These are phyloP conservation scores for Notolabrus celidotus DNA, from an alignment of 2,797 vertebrate species.

Conservation along the genomic window DNA sequence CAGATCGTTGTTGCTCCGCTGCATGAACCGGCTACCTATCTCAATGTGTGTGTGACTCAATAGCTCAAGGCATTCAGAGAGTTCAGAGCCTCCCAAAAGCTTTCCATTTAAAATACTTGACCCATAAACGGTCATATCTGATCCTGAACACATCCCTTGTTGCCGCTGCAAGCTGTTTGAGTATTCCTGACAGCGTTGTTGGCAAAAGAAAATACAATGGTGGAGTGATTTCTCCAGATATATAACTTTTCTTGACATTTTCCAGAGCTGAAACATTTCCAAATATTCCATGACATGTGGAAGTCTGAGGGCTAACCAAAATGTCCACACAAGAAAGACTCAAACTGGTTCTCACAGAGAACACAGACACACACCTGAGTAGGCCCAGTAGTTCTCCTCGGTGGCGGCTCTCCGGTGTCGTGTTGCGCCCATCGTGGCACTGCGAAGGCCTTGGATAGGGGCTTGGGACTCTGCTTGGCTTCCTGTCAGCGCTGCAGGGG, in stretches of 20 bases:
- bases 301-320: neutral
- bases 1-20: neutral
- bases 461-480: constrained; percentile 83
- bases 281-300: neutral
- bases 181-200: neutral
- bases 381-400: constrained; percentile 95
- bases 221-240: neutral
- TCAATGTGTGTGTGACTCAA: neutral
- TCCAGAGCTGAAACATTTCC: neutral
- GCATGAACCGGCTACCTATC: neutral
- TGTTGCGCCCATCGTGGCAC: constrained; percentile 70
- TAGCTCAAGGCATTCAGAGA: neutral
- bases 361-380: constrained; percentile 84
- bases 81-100: neutral
- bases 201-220: constrained; percentile 1
- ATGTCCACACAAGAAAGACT: neutral
- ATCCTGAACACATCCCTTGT: neutral
- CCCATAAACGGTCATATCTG: neutral
- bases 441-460: constrained; percentile 79
- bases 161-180: constrained; percentile 2
- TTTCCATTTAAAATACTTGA: neutral
- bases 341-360: constrained; percentile 1
- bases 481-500: constrained; percentile 87
- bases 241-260: neutral
- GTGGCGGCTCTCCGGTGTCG: constrained; percentile 90